Evolutionary conservation across 2,797 vertebrate genomes (phyloP).

Genomic region (Manis javanica): DNA sequence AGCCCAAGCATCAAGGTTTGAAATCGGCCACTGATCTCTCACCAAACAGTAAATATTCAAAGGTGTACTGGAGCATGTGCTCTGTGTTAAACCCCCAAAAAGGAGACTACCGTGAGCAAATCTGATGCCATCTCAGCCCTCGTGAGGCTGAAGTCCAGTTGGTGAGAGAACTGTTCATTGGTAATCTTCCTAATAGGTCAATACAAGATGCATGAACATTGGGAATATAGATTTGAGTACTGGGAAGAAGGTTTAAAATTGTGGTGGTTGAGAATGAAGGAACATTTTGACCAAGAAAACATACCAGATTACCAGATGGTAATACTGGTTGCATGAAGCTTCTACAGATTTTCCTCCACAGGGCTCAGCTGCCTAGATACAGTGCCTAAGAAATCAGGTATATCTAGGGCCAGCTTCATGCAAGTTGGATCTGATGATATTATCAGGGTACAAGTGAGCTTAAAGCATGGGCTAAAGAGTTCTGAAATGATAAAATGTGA

Average conservation of each 20-base stretch:
- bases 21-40: slow-evolving; percentile 13
- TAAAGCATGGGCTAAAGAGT: neutral
- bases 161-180: neutral
- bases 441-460: neutral
- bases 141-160: neutral
- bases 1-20: slow-evolving; percentile 16
- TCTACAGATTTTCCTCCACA: neutral
- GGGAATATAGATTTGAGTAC: neutral
- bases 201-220: neutral
- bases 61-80: neutral
- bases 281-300: neutral
- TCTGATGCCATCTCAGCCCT: neutral
- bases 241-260: neutral
- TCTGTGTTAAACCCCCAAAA: neutral
- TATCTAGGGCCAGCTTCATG: neutral
- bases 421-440: neutral
- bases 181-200: neutral
- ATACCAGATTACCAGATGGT: neutral
- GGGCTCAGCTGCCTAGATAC: neutral
- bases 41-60: neutral
- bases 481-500: neutral
- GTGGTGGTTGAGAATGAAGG: neutral
- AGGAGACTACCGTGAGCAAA: neutral
- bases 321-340: neutral
- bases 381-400: neutral